phyloP scores from a whole-genome alignment of 2,113 vertebrate species.

The Murina feae region DNA sequence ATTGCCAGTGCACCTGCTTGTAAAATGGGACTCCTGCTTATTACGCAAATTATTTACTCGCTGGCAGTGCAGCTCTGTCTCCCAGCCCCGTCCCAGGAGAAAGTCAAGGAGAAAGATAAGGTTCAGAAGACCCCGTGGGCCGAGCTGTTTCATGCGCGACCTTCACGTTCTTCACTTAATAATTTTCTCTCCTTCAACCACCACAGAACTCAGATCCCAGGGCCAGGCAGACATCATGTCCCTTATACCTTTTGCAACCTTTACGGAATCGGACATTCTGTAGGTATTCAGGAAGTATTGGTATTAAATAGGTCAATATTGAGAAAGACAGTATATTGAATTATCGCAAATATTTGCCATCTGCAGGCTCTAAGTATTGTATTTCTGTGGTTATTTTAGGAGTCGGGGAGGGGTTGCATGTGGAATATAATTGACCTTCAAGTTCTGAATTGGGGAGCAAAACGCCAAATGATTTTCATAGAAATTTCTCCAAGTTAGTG shows the following conservation, averaged over 20 bases:
- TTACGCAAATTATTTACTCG: neutral
- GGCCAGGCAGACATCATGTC: neutral
- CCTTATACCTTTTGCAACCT: neutral
- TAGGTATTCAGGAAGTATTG: neutral
- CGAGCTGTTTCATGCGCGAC: neutral
- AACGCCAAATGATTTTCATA: slow-evolving; percentile 28
- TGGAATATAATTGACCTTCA: slow-evolving; percentile 51
- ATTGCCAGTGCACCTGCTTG: neutral
- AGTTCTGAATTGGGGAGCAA: slow-evolving; percentile 52
- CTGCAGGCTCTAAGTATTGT: neutral
- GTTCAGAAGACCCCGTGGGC: neutral
- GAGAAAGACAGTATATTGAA: neutral
- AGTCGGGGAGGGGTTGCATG: neutral
- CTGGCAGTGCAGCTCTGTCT: neutral
- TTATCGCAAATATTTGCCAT: neutral
- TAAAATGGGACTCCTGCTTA: neutral
- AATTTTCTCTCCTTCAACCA: neutral
- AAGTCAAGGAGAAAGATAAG: neutral
- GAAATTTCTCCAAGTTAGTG: neutral
- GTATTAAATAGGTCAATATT: neutral
- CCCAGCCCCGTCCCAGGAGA: accelerated
- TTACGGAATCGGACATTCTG: neutral
- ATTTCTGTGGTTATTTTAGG: neutral
- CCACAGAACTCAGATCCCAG: neutral
- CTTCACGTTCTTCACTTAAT: neutral